phyloP scores from a whole-genome alignment of 2,113 vertebrate species.

The Hippocampus mohnikei region DNA sequence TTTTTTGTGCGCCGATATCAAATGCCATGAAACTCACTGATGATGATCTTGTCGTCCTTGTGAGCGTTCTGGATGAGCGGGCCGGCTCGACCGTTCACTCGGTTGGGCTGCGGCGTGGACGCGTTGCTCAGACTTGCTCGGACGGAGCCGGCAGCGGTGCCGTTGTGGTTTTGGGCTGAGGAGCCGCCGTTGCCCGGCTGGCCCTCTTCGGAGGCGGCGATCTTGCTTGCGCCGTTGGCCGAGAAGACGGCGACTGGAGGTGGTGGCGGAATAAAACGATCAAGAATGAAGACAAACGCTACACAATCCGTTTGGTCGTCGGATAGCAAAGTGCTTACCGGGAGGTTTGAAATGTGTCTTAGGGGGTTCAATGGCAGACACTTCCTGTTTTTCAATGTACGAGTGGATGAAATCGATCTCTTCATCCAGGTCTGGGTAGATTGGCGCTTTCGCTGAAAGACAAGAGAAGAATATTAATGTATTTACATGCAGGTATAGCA shows the following conservation, averaged over 20 bases:
- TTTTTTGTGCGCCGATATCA: neutral
- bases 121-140: slow-evolving; percentile 11
- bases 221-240: slow-evolving; percentile 3
- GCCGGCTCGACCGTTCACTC: slow-evolving; percentile 27
- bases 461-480: neutral
- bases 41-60: slow-evolving; percentile 66
- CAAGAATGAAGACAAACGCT: neutral
- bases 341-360: slow-evolving; percentile 14
- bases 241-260: slow-evolving; percentile 20
- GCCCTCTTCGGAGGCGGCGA: slow-evolving; percentile 9
- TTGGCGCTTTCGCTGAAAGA: slow-evolving; percentile 26
- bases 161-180: neutral
- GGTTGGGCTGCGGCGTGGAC: slow-evolving; percentile 2
- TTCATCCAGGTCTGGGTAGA: slow-evolving; percentile 68
- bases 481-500: neutral
- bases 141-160: slow-evolving; percentile 9
- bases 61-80: slow-evolving; percentile 56
- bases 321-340: slow-evolving; percentile 55
- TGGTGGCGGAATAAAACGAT: neutral
- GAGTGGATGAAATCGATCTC: slow-evolving; percentile 82
- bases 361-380: neutral
- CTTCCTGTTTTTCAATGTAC: slow-evolving; percentile 69
- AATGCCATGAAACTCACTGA: slow-evolving; percentile 71
- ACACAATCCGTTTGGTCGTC: neutral
- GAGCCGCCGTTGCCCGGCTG: neutral